Percentiles rank a stretch among this genome's conserved stretches.
Conservation (phyloP, 2,113 vertebrate species). For the Lagopus muta region DNA sequence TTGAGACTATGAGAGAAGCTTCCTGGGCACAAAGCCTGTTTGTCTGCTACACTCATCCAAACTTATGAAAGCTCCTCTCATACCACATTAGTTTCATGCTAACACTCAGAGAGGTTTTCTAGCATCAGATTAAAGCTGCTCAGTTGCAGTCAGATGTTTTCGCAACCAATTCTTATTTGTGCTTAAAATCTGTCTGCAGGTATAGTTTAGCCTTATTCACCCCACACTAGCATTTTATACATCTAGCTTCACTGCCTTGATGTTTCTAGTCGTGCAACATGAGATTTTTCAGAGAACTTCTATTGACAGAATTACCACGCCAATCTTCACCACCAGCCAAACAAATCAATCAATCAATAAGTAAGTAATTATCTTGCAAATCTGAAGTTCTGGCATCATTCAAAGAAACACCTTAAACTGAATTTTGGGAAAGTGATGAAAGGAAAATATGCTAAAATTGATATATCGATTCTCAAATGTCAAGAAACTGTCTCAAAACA, state of each 20-base stretch:
- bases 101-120: background rate
- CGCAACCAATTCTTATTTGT: background rate
- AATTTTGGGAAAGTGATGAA: background rate
- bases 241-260: background rate
- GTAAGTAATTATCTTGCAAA: background rate
- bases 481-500: background rate
- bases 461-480: background rate
- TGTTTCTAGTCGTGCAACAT: background rate
- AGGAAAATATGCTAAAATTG: background rate
- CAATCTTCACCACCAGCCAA: background rate
- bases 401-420: background rate
- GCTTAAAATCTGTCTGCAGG: background rate
- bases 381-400: background rate
- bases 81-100: rapidly evolving
- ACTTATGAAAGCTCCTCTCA: background rate
- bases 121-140: background rate
- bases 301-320: background rate
- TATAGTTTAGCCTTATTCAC: background rate
- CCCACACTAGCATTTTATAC: background rate
- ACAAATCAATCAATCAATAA: no score
- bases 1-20: background rate
- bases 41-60: background rate
- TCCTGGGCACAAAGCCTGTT: background rate
- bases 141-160: background rate
- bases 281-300: background rate